A percentile compares a stretch with the other conserved stretches of the same genome.
Evolutionary conservation across 2,888 invertebrate species (phyloP).

Genomic region (Agonopterix arenella): DNA sequence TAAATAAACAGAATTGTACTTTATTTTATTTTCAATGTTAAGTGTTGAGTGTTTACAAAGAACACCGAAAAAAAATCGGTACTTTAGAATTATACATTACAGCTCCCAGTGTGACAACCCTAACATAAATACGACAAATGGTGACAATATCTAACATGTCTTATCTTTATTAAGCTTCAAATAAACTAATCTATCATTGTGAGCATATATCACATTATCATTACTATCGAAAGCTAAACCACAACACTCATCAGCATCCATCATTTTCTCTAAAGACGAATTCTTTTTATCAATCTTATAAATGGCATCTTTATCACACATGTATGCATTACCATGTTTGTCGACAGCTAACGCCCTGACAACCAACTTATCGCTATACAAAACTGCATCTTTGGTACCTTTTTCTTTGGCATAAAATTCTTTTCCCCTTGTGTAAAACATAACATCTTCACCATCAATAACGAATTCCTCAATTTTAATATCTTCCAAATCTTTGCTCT

Average conservation of each 20-base stretch:
- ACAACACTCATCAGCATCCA: slow-evolving; percentile 41
- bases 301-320: slow-evolving; percentile 44
- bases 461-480: slow-evolving; percentile 52
- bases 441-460: slow-evolving; percentile 40
- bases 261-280: slow-evolving; percentile 26
- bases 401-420: slow-evolving; percentile 47
- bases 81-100: too few relatives aligned
- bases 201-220: slow-evolving; percentile 20
- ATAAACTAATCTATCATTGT: background rate
- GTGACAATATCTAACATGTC: background rate
- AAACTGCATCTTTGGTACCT: slow-evolving; percentile 36
- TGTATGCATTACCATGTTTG: slow-evolving; percentile 36
- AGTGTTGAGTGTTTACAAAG: too few relatives aligned
- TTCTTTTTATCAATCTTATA: slow-evolving; percentile 33
- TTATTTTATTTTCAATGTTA: too few relatives aligned
- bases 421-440: slow-evolving; percentile 47
- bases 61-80: too few relatives aligned
- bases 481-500: slow-evolving; percentile 50
- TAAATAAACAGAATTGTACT: too few relatives aligned
- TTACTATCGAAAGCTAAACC: slow-evolving; percentile 53
- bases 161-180: background rate
- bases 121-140: too few relatives aligned
- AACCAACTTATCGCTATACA: slow-evolving; percentile 21
- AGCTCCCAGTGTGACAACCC: too few relatives aligned
- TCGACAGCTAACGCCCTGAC: slow-evolving; percentile 44